These are phyloP conservation scores for Characodon lateralis DNA, from an alignment of 2,797 vertebrate species.

Conservation along the genomic window DNA sequence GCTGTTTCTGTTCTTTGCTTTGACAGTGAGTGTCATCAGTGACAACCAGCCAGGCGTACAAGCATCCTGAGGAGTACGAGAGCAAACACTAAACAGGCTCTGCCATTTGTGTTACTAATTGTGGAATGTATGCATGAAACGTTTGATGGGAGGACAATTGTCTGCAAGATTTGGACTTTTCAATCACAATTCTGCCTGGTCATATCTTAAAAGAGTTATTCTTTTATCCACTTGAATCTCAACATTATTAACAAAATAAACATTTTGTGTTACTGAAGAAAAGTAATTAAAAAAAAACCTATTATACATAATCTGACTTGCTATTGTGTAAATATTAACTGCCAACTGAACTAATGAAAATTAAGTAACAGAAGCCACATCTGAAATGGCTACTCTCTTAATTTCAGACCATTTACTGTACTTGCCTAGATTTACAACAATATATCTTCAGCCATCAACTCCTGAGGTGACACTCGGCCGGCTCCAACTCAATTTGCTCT, in stretches of 20 bases:
- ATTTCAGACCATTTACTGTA: neutral
- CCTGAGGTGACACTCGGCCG: too few relatives aligned
- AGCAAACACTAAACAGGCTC: neutral
- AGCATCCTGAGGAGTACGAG: neutral
- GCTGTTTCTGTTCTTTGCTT: conserved; percentile 18
- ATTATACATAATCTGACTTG: neutral
- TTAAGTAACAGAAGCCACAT: neutral
- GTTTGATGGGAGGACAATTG: neutral
- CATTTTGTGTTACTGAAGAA: neutral
- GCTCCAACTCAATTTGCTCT: neutral
- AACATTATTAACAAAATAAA: neutral
- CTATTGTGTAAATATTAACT: neutral
- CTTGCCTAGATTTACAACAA: neutral
- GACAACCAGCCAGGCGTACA: neutral
- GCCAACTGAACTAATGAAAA: neutral
- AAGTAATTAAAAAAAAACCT: too few relatives aligned
- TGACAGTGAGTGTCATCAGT: conserved; percentile 2
- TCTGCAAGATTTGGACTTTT: neutral
- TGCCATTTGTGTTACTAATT: neutral
- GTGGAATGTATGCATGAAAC: neutral
- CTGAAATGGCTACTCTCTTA: neutral
- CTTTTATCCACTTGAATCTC: neutral
- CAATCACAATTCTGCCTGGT: neutral
- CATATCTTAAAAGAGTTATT: neutral
- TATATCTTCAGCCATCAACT: neutral